Base-by-base conservation (phyloP, 2,888 invertebrate species). In the Cosmia pyralina region DNA sequence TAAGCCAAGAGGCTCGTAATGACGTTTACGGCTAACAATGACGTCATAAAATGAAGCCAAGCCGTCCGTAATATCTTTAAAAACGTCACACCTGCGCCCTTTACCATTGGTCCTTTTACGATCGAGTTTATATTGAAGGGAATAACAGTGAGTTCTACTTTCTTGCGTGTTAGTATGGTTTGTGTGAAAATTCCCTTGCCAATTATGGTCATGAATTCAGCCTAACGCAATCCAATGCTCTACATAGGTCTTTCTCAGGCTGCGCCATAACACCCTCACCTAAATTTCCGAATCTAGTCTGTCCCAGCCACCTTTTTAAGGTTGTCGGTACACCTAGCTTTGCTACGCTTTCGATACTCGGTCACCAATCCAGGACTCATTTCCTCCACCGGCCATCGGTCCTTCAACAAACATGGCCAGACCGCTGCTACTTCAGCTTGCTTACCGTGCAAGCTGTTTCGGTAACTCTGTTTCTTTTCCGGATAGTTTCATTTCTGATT, bases 11-110 rank as follows among this genome's bases (percentile, higher is more conserved):
- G 87, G 87, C 85, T 84, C 84, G 90, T 93, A 94, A 94, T 93
- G 93, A 93, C 91, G 92, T 92, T 93, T 89, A 90, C 88, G 80
- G 88, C 86, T 87, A 86, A 90, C 90, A 93, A 93, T 93, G 92
- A 92, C 90, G 92, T 91, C 92, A 92, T 93, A 92, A 92, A 93
- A 91, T 84, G 88, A 87, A 89, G 88, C 87, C 84, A 85, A 87
- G 89, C 89, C 86, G 81, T 82, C 83, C 76, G 84, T 92, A 90
- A 91, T 90, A 89, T 88, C 88, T 88, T 90, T 88, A 86, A 86
- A 87, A 90, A 84, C 86, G 84, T 88, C 85, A 90, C 89, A 92
- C 92, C 91, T 91, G 90, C 71, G 79, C 46, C 72, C 72, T 69
- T 64, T 89, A 90, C 91, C 72, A 82, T 46, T 57, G 76, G 79